Evolutionary conservation across 2,113 vertebrate species (phyloP), one percentile per base, ranked within the genome.

Genomic region (Hipposideros armiger): DNA sequence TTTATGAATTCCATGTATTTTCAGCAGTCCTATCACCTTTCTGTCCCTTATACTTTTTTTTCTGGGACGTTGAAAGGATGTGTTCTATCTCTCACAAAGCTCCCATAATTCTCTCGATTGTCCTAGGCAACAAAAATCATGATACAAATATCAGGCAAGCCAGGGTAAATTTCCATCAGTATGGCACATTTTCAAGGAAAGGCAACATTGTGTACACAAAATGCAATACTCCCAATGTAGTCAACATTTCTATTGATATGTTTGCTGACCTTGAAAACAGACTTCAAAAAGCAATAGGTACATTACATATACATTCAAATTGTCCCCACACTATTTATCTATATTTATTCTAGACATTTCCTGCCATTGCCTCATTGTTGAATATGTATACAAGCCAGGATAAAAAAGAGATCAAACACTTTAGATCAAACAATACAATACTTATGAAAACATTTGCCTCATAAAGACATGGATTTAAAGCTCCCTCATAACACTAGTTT

Each of bases 231-330:
- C 28, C 36, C 88, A 64, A 64, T 60, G n/a, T 54, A 78, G 54
- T 82, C 50, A 94, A 58, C 4, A 73, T 86, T 82, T 80, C 60
- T 90, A 54, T 58, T 47, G 8, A 36, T 80, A 45, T 40, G 4
- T 85, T 58, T 95, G 7, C 54, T 90, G 20, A 78, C 28, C 52
- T 91, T n/a, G 1, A 90, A 97, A 95, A 90, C 26, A 74, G 60
- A 82, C 10, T 87, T 60, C 5, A 56, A 60, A 96, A 82, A 58
- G 74, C 20, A 87, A n/a, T 66, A 73, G 1, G 5, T 42, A 64
- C 6, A 88, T 95, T 82, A 94, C 42, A 73, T 52, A 30, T 69
- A 2, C 13, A 85, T 72, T 67, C 74, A 90, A 67, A 90, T 58
- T 54, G 2, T 42, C 52, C 50, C 76, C 17, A 78, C 3, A 9